Evolutionary conservation across 2,113 vertebrate genomes (phyloP).

Genomic region (Micromys minutus): DNA sequence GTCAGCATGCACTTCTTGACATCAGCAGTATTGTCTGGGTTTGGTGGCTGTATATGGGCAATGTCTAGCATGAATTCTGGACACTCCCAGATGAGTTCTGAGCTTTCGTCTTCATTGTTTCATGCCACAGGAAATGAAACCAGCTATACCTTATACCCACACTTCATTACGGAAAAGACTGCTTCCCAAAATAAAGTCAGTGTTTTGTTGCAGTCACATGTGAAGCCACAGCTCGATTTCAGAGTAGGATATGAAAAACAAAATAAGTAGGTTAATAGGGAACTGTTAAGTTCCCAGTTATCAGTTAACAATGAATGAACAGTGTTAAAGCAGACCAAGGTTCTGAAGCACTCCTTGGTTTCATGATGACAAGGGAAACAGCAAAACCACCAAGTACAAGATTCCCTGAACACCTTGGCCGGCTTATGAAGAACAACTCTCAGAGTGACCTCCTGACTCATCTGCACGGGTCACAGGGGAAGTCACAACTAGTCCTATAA

Average conservation of each 20-base stretch:
- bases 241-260: constrained; percentile 39
- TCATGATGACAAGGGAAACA: constrained; percentile 31
- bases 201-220: background rate
- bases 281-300: constrained; percentile 37
- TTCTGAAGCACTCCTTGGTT: constrained; percentile 45
- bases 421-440: background rate
- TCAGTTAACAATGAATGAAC: constrained; percentile 49
- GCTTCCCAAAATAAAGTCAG: background rate
- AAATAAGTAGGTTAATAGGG: constrained; percentile 25
- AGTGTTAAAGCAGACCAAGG: background rate
- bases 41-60: background rate
- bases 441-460: constrained; percentile 5
- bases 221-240: background rate
- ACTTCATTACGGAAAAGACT: background rate
- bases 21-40: too few relatives aligned
- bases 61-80: background rate
- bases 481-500: constrained; percentile 2
- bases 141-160: background rate
- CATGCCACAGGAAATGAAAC: constrained; percentile 19
- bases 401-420: constrained; percentile 2
- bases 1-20: too few relatives aligned
- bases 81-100: background rate
- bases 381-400: constrained; percentile 10
- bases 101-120: background rate
- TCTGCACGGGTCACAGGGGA: background rate